Percentiles rank a stretch among this genome's conserved stretches.
Evolutionary conservation across 2,888 invertebrate species (phyloP).

Genomic region (Agonopterix alstromeriana): DNA sequence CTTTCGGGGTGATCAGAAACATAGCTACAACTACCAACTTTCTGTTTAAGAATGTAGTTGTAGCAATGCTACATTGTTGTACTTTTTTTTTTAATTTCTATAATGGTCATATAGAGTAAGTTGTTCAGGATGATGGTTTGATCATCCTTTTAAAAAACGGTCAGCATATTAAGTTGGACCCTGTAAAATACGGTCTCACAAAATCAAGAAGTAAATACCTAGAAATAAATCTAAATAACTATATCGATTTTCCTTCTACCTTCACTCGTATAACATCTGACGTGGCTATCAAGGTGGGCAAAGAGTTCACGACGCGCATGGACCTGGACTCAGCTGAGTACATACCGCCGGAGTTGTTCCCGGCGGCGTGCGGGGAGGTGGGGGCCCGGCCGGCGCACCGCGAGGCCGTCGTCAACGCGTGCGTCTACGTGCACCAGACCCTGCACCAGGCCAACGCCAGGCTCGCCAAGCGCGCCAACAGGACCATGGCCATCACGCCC

Average conservation of each 20-base stretch:
- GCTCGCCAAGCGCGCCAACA: constrained; percentile 92
- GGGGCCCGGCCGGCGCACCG: constrained; percentile 88
- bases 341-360: constrained; percentile 93
- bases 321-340: constrained; percentile 94
- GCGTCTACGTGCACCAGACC: constrained; percentile 98
- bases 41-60: too few species aligned
- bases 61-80: too few species aligned
- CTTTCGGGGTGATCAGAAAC: too few species aligned
- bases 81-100: too few species aligned
- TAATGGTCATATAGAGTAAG: too few species aligned
- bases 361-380: constrained; percentile 88
- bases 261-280: background rate
- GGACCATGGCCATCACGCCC: constrained; percentile 98
- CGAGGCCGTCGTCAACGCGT: constrained; percentile 98
- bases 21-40: too few species aligned
- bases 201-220: too few species aligned
- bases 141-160: too few species aligned
- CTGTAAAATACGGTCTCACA: too few species aligned
- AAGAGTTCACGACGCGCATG: constrained; percentile 96
- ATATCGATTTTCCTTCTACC: background rate
- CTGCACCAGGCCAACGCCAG: constrained; percentile 95
- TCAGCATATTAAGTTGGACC: too few species aligned
- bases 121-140: too few species aligned
- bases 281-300: constrained; percentile 81
- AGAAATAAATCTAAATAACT: too few species aligned